Percentiles rank a stretch among this genome's conserved stretches.
These are phyloP conservation scores for Mugil cephalus DNA, from an alignment of 2,113 vertebrate species.

Conservation along the genomic window DNA sequence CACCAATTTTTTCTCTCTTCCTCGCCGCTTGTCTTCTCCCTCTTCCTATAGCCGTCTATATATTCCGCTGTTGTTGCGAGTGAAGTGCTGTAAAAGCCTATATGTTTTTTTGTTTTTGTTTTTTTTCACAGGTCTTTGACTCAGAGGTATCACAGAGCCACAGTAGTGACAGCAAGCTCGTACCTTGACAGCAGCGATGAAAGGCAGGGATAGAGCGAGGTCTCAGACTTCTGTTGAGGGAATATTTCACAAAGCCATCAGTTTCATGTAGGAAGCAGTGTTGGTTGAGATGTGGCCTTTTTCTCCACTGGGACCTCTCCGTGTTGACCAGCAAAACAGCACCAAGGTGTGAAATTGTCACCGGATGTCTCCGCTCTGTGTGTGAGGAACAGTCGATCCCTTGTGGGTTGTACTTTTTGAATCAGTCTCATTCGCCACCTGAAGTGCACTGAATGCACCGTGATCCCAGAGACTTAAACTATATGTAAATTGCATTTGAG, in stretches of 20 bases:
- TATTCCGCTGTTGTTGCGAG: conserved; percentile 5
- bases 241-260: conserved; percentile 63
- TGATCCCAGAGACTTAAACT: background rate
- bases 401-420: background rate
- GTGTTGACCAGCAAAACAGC: conserved; percentile 42
- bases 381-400: background rate
- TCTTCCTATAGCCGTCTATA: background rate
- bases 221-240: conserved; percentile 52
- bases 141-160: conserved; percentile 55
- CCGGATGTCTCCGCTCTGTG: background rate
- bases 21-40: conserved; percentile 20
- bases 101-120: background rate
- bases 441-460: background rate
- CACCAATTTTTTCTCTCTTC: conserved; percentile 36
- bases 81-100: conserved; percentile 20
- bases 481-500: conserved; percentile 5
- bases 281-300: conserved; percentile 44
- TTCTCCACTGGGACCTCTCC: conserved; percentile 23
- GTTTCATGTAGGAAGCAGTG: conserved; percentile 44
- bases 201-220: conserved; percentile 53
- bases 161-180: conserved; percentile 55
- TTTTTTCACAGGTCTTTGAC: conserved; percentile 10
- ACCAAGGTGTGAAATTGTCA: conserved; percentile 24
- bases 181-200: conserved; percentile 61
- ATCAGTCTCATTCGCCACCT: background rate